Percentiles rank a stretch among this genome's conserved stretches.
phyloP scores from a whole-genome alignment of 2,113 vertebrate species.

The Mustela lutreola region DNA sequence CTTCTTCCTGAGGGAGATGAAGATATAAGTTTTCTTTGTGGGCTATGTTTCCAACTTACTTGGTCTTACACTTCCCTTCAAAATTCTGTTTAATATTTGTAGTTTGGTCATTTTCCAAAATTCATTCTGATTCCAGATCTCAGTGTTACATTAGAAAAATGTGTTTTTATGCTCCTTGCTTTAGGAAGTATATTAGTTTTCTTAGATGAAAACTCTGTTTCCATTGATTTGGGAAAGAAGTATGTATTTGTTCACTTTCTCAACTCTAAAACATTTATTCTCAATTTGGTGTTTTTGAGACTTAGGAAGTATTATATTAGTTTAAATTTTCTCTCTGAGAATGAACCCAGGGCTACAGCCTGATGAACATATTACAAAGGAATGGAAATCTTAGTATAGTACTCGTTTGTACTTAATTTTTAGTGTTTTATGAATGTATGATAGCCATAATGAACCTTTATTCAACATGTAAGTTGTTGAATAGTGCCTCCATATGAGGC shows the following conservation, averaged over 20 bases:
- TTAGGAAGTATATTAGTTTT: slow-evolving; percentile 16
- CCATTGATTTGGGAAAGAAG: slow-evolving; percentile 4
- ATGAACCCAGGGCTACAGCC: background rate
- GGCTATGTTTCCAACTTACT: background rate
- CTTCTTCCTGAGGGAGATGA: background rate
- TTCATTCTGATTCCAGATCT: slow-evolving; percentile 22
- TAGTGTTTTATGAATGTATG: background rate
- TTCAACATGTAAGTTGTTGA: background rate
- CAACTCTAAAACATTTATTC: background rate
- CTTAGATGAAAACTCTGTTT: background rate
- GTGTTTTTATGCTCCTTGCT: slow-evolving; percentile 52
- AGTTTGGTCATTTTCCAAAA: slow-evolving; percentile 20
- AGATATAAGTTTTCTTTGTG: background rate
- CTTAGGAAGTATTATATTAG: background rate
- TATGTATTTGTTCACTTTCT: background rate
- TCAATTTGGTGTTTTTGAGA: slow-evolving; percentile 36
- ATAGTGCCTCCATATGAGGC: background rate
- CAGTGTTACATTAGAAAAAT: background rate
- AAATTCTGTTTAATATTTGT: slow-evolving; percentile 43
- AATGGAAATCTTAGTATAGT: background rate
- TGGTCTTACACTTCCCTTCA: slow-evolving; percentile 50
- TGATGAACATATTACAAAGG: background rate
- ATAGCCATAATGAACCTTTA: background rate
- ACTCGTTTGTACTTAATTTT: background rate
- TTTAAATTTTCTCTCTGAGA: slow-evolving; percentile 14